Base-by-base conservation (phyloP, 2,113 vertebrate species). In the Cryptoleucopteryx plumbea region DNA sequence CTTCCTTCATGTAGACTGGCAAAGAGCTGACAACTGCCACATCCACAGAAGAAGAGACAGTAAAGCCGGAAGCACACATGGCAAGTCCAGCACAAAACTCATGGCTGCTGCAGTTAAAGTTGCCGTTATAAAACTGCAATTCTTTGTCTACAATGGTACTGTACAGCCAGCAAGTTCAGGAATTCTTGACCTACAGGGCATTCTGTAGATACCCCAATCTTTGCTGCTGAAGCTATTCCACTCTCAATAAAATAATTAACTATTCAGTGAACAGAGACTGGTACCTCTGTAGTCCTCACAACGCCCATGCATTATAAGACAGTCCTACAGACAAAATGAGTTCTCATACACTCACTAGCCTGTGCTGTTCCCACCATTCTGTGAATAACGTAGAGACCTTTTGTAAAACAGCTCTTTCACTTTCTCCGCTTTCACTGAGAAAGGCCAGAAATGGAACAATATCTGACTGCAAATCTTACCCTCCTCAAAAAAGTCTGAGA, bases 221-320 rank as follows among this genome's bases (percentile, higher is more conserved):
- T 61, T 8, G 1, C 34, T 32, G 72, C 22, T 82, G 89, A 59
- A 79, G 66, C 48, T 58, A 36, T 1, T 74, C 22, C 55, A 47
- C 22, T 53, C 74, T 45, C 84, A 72, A 3, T 9, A 79, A 48
- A 91, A 36, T 36, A 67, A 77, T 66, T 78, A 81, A 86, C 56
- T 55, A 88, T 38, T 83, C 66, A 62, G 45, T 31, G 66, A 77
- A 55, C 29, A 65, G 52, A 71, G 18, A 59, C 56, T 23, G 38
- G 56, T 79, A 87, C 3, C 38, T 62, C 72, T 59, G 52, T 34
- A 67, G 71, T 48, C 32, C 22, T 67, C 53, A 42, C n/a, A 38
- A 48, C 0, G 0, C 21, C 21, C 27, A 15, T 2, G 7, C 45
- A 45, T 50, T 92, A 4, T n/a, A 71, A 31, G 27, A 4, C 40